phyloP scores from a whole-genome alignment of 2,888 invertebrate species.

The Myopa testacea region DNA sequence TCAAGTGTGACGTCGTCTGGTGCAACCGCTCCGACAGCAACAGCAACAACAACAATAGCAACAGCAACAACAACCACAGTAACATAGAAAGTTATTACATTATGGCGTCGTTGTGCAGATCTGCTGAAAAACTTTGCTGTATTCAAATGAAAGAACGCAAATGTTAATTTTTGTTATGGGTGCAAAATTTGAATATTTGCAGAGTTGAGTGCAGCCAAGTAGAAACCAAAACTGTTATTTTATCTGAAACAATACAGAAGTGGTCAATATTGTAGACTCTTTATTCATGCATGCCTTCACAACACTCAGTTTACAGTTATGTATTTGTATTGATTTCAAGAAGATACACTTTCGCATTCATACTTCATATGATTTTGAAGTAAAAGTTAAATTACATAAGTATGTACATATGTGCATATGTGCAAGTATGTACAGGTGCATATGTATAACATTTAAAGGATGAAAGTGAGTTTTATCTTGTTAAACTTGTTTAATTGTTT shows the following conservation, averaged over 20 bases:
- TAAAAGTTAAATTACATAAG: too few relatives aligned
- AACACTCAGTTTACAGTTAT: neutral
- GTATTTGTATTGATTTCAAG: neutral
- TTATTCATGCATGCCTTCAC: too few relatives aligned
- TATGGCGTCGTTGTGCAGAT: neutral
- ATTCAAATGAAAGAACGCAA: neutral
- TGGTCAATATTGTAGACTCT: too few relatives aligned
- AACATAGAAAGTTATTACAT: neutral
- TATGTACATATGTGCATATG: neutral
- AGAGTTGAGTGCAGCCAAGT: too few relatives aligned
- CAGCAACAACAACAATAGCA: neutral
- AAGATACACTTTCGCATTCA: neutral
- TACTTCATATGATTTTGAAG: neutral
- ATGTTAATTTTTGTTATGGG: neutral
- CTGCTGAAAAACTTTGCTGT: neutral
- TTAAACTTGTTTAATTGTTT: neutral
- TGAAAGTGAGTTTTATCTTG: neutral
- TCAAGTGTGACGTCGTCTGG: conserved; percentile 1
- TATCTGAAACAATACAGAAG: too few relatives aligned
- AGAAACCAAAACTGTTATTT: too few relatives aligned
- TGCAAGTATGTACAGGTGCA: too few relatives aligned
- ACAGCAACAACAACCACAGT: neutral
- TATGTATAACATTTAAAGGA: neutral
- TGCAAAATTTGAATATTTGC: too few relatives aligned
- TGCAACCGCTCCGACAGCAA: neutral